Evolutionary conservation across 2,888 invertebrate genomes (phyloP), one percentile per base, ranked within the genome.

Genomic region (Latheticus oryzae): DNA sequence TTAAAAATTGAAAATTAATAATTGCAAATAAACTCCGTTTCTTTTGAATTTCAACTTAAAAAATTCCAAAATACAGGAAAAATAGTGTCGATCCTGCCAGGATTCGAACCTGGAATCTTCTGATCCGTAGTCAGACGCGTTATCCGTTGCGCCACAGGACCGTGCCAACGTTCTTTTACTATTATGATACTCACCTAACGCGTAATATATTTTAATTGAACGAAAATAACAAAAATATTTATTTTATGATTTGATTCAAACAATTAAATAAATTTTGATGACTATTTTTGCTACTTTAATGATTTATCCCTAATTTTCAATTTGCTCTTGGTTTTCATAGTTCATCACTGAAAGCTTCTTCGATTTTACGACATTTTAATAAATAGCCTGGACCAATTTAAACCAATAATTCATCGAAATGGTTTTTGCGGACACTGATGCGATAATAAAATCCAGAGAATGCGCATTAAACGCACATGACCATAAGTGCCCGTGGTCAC

Each of bases 111-210:
- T 80, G 80, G 80, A 80, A 80, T 80, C 80, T 80, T 80, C 80
- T 80, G 80, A 80, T 80, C 80, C 80, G 80, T 80, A 80, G 80
- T 80, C 80, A 80, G 81, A 81, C 81, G 81, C 81, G 81, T 81
- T 81, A 81, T 81, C 81, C 81, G 80, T 81, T 81, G 81, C 81
- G 81, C 81, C 81, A 81, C 81, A 81, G 80, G 81, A 79, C 80
- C 80, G 66, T 12, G 9, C 9, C 7, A 13, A 32, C 32, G 9
- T 5, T 19, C 2, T 2, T n/a, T n/a, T n/a, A n/a, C n/a, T n/a
- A n/a, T n/a, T n/a, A n/a, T n/a, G n/a, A n/a, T n/a, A n/a, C n/a
- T n/a, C n/a, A n/a, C n/a, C n/a, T n/a, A n/a, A n/a, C n/a, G n/a
- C n/a, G n/a, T n/a, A n/a, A n/a, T n/a, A n/a, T n/a, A n/a, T n/a